phyloP scores from a whole-genome alignment of 1,140 invertebrate species.

The Drosophila novamexicana region DNA sequence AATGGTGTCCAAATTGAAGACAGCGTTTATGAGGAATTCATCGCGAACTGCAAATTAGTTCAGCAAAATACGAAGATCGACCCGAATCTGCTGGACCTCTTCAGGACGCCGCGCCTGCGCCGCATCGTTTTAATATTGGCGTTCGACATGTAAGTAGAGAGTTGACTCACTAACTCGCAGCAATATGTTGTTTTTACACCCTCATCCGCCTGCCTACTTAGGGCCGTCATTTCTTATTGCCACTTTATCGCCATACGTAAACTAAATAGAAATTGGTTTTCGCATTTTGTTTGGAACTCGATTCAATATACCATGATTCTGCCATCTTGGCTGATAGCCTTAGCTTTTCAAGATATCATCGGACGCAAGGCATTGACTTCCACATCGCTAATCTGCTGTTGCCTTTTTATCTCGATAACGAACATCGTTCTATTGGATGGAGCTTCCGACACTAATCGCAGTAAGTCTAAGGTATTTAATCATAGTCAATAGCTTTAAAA shows the following conservation, averaged over 20 bases:
- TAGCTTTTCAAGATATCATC: slow-evolving; percentile 86
- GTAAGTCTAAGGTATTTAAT: slow-evolving; percentile 36
- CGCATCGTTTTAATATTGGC: slow-evolving; percentile 85
- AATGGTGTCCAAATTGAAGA: slow-evolving; percentile 85
- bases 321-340: slow-evolving; percentile 86
- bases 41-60: slow-evolving; percentile 67
- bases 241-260: slow-evolving; percentile 88
- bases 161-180: not conserved
- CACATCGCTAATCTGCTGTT: slow-evolving; percentile 85
- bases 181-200: slow-evolving; percentile 10
- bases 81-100: slow-evolving; percentile 66
- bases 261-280: slow-evolving; percentile 86
- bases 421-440: slow-evolving; percentile 59
- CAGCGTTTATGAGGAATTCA: slow-evolving; percentile 82
- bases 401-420: slow-evolving; percentile 85
- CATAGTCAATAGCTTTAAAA: too few species aligned
- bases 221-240: slow-evolving; percentile 87
- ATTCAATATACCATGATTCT: slow-evolving; percentile 86
- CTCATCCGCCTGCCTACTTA: slow-evolving; percentile 51
- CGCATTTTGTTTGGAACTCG: slow-evolving; percentile 86
- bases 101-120: slow-evolving; percentile 85
- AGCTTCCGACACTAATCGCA: slow-evolving; percentile 24
- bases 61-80: slow-evolving; percentile 53
- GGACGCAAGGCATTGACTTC: slow-evolving; percentile 87
- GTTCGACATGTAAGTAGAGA: slow-evolving; percentile 86